Conservation (phyloP, 2,888 invertebrate species). For the Troilus luridus region DNA sequence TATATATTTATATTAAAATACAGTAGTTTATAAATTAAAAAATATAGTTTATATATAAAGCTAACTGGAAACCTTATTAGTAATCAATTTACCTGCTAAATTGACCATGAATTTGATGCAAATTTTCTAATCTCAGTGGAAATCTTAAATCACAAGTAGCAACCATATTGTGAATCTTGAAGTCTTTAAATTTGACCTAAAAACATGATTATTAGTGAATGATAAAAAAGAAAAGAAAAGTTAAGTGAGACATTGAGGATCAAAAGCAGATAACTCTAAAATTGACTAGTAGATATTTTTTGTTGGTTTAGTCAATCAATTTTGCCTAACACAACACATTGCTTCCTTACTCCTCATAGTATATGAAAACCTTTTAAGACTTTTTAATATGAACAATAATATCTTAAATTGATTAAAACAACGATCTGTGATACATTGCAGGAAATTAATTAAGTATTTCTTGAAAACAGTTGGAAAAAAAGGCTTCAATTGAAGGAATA, state of each 20-base stretch:
- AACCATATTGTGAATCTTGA: conserved; percentile 84
- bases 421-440: not conserved
- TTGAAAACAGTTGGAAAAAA: too few species aligned
- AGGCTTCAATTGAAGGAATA: too few species aligned
- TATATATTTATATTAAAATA: conserved; percentile 51
- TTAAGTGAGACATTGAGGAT: not conserved
- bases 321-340: too few species aligned
- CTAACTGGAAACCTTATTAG: not conserved
- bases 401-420: too few species aligned
- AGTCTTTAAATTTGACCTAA: conserved; percentile 83
- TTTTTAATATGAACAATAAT: too few species aligned
- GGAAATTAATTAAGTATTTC: too few species aligned
- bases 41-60: not conserved
- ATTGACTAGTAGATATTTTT: too few species aligned
- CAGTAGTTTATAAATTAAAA: not conserved
- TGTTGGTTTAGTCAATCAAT: too few species aligned
- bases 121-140: conserved; percentile 81
- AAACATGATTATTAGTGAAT: conserved; percentile 60
- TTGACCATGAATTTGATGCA: conserved; percentile 82
- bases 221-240: not conserved
- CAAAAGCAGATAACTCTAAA: not conserved
- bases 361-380: too few species aligned
- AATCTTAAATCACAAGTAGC: conserved; percentile 83
- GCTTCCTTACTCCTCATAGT: too few species aligned
- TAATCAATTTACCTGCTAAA: conserved; percentile 68